Evolutionary conservation across 2,888 invertebrate species (phyloP), one percentile per base, ranked within the genome.

Genomic region (Clistopyga incitator): DNA sequence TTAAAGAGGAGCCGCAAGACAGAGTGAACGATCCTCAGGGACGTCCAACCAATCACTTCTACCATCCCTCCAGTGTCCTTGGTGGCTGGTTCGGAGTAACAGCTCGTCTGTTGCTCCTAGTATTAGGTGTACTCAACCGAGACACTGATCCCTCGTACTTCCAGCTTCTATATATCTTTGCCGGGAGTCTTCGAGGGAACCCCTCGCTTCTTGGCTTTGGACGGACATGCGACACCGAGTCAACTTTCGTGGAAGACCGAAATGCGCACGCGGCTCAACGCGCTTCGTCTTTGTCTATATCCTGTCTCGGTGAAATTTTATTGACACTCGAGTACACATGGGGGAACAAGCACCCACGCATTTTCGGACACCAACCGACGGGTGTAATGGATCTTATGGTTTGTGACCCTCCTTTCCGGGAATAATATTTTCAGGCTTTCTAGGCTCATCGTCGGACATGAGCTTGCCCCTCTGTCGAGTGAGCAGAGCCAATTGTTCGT

Each of bases 231-330:
- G 84, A 84, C 52, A 84, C 84, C 84, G 61, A 70, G 78, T 81
- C 81, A 81, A 84, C 81, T 81, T 84, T 84, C 67, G 75, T 78
- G 67, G 81, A 84, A 81, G 81, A 81, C 75, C 78, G 81, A 71
- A 64, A 67, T 52, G 80, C 78, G 81, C 84, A 81, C 67, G 75
- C 76, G 76, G 81, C 68, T 81, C 81, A 84, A 59, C 76, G 84
- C 84, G 82, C 75, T 64, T 64, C 38, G 25, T 74, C 59, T 47
- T 61, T 25, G 15, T 52, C 38, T 8, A 38, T 78, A 52, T 75
- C 50, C 75, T 70, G 75, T 29, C 71, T 71, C 52, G 50, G 78
- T 67, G 75, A 76, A 81, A 76, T 81, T 81, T 84, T 71, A 81
- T 78, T 72, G 81, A 84, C 84, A 75, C 84, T 74, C 67, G 74